Evolutionary conservation across 2,797 vertebrate genomes (phyloP).

Genomic region (Hemibagrus guttatus): DNA sequence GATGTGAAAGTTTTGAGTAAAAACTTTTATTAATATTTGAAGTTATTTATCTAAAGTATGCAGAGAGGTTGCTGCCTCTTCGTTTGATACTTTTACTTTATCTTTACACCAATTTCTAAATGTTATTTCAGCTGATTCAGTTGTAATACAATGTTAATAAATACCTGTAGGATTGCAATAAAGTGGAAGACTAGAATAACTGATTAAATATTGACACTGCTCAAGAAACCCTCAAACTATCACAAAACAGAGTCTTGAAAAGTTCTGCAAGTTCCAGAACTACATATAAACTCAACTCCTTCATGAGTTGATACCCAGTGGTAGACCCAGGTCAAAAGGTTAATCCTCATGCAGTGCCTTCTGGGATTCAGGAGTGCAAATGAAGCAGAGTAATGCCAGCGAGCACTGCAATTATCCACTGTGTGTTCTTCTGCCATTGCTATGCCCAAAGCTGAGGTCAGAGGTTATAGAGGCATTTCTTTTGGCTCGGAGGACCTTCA

Average conservation of each 20-base stretch:
- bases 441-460: constrained; percentile 39
- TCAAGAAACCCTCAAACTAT: not conserved
- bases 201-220: not conserved
- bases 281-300: constrained; percentile 10
- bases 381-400: constrained; percentile 30
- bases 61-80: not conserved
- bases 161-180: not conserved
- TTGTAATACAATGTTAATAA: not conserved
- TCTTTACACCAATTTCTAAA: not conserved
- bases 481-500: constrained; percentile 1
- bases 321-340: constrained; percentile 42
- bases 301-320: constrained; percentile 9
- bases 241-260: constrained; percentile 2
- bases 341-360: constrained; percentile 22
- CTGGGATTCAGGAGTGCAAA: constrained; percentile 36
- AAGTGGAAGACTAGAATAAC: not conserved
- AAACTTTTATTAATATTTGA: no score
- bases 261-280: not conserved
- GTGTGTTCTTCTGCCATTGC: constrained; percentile 19
- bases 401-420: constrained; percentile 18
- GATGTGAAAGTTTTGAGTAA: not conserved
- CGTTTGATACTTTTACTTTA: not conserved
- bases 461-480: constrained; percentile 33
- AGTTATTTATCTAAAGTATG: not conserved
- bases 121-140: not conserved